Evolutionary conservation across 2,797 vertebrate species (phyloP).

Genomic region (Sphenodon punctatus): DNA sequence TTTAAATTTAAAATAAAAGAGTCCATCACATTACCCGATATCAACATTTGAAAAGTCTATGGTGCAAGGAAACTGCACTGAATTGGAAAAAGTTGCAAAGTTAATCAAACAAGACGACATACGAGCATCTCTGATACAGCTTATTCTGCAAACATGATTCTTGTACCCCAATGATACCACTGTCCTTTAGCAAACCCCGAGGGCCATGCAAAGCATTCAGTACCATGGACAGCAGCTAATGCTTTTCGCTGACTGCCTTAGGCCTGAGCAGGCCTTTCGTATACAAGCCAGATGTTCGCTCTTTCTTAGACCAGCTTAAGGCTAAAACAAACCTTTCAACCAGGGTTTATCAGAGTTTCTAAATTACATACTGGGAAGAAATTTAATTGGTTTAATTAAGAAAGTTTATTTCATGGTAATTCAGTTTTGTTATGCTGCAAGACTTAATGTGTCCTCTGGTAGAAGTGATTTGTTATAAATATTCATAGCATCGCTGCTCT

Average conservation of each 20-base stretch:
- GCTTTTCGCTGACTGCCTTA: constrained; percentile 61
- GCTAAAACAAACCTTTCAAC: constrained; percentile 83
- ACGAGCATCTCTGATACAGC: constrained; percentile 31
- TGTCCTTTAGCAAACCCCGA: constrained; percentile 67
- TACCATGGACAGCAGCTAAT: constrained; percentile 69
- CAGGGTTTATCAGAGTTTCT: constrained; percentile 83
- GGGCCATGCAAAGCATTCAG: constrained; percentile 62
- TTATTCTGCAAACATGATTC: constrained; percentile 38
- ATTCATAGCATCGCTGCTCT: constrained; percentile 74
- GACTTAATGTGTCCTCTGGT: constrained; percentile 83
- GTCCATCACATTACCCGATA: neutral
- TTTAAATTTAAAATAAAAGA: neutral
- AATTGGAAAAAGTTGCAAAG: neutral
- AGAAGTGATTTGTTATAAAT: constrained; percentile 79
- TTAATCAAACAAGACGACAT: constrained; percentile 24
- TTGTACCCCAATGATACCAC: constrained; percentile 57
- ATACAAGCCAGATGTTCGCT: constrained; percentile 81
- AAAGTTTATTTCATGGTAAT: constrained; percentile 86
- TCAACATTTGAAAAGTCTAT: neutral
- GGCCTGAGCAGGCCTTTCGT: constrained; percentile 76
- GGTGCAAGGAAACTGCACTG: neutral
- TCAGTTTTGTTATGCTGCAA: constrained; percentile 82
- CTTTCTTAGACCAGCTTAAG: constrained; percentile 80
- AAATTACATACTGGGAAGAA: constrained; percentile 85
- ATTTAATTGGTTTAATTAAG: constrained; percentile 88